Conservation (phyloP, 2,113 vertebrate species). For the Mola mola region DNA sequence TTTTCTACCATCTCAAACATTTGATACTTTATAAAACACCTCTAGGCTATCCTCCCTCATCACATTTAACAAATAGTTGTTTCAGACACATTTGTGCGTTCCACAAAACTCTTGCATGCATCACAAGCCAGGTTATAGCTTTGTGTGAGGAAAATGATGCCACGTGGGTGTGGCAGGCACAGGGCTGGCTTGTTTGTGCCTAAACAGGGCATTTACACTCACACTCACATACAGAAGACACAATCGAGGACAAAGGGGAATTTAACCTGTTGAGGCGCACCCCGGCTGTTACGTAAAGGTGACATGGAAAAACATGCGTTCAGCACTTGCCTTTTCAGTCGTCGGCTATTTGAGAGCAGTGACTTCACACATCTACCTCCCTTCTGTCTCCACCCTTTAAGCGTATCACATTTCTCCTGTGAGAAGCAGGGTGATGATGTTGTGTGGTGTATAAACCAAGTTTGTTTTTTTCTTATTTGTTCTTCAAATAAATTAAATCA, state of each 20-base stretch:
- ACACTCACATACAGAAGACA: background rate
- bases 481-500: background rate
- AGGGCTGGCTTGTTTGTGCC: too few species aligned
- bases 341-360: slow-evolving; percentile 34
- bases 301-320: slow-evolving; percentile 47
- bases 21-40: too few species aligned
- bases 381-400: background rate
- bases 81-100: background rate
- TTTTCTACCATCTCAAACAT: too few species aligned
- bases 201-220: too few species aligned
- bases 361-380: slow-evolving; percentile 23
- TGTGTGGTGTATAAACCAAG: too few species aligned
- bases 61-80: background rate
- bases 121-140: background rate
- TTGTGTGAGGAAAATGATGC: background rate
- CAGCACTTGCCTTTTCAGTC: slow-evolving; percentile 33
- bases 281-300: slow-evolving; percentile 56
- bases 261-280: slow-evolving; percentile 1
- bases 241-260: slow-evolving; percentile 3
- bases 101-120: background rate
- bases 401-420: slow-evolving; percentile 21
- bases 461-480: background rate
- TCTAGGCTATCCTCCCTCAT: too few species aligned
- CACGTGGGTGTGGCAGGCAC: background rate
- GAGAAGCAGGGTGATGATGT: too few species aligned